Evolutionary conservation across 2,797 vertebrate species (phyloP).

Genomic region (Acipenser oxyrinchus): DNA sequence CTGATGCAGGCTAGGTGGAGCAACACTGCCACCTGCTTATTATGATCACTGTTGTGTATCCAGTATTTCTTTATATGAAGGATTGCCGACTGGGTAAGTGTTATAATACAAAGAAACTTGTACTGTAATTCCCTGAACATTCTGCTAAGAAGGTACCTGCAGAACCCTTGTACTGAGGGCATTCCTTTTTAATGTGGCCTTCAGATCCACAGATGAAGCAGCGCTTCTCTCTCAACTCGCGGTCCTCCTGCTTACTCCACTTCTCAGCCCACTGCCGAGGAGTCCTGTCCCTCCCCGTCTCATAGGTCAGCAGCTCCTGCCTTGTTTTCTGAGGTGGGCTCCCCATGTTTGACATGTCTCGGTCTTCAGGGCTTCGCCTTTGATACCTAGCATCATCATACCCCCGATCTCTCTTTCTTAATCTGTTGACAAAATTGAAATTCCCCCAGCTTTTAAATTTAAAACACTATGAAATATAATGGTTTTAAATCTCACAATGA

Average conservation of each 20-base stretch:
- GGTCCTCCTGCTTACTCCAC: slow-evolving; percentile 68
- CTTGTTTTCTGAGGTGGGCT: slow-evolving; percentile 39
- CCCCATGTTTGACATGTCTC: slow-evolving; percentile 22
- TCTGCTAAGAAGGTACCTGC: slow-evolving; percentile 52
- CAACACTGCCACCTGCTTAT: too few species aligned
- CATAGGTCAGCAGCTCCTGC: slow-evolving; percentile 26
- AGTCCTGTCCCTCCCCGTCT: slow-evolving; percentile 53
- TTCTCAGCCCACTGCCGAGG: slow-evolving; percentile 57
- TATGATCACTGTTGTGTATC: too few species aligned
- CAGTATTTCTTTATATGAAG: too few species aligned
- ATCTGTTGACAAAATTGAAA: slow-evolving; percentile 38
- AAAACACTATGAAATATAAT: too few species aligned
- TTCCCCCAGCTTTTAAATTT: too few species aligned
- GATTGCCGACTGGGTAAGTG: too few species aligned
- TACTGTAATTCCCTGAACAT: too few species aligned
- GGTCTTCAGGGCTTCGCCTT: slow-evolving; percentile 25
- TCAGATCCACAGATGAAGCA: slow-evolving; percentile 83
- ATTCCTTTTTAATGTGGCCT: slow-evolving; percentile 86
- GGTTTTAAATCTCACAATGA: too few species aligned
- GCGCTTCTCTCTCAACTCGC: slow-evolving; percentile 64
- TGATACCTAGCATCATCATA: slow-evolving; percentile 54
- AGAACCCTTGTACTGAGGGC: slow-evolving; percentile 71
- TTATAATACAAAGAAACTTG: too few species aligned
- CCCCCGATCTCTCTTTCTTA: slow-evolving; percentile 53
- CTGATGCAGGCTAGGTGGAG: too few species aligned